These are phyloP conservation scores for Halotydeus destructor DNA, from an alignment of 1,140 invertebrate species.

Conservation along the genomic window DNA sequence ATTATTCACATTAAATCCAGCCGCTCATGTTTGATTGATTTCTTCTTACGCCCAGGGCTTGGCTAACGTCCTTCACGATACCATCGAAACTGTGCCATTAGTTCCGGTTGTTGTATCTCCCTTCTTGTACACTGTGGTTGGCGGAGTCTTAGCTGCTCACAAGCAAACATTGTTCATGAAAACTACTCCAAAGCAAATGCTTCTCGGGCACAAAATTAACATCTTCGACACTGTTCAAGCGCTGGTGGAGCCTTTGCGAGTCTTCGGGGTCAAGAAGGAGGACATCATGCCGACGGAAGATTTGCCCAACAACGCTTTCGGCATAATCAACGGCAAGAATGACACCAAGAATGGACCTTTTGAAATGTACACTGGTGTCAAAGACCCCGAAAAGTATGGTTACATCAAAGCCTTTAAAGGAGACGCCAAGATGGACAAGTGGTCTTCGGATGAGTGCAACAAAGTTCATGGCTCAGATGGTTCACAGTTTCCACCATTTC, in stretches of 20 bases:
- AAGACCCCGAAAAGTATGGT: no score
- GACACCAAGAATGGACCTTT: constrained; percentile 11
- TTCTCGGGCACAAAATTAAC: constrained; percentile 6
- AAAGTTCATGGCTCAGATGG: no score
- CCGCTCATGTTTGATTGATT: no score
- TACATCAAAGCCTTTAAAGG: no score
- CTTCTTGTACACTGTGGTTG: constrained; percentile 4
- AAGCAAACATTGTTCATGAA: constrained; percentile 11
- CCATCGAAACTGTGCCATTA: no score
- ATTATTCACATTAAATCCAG: no score
- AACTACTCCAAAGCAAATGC: constrained; percentile 6
- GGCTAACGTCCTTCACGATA: no score
- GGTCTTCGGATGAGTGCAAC: no score
- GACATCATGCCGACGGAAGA: constrained; percentile 7
- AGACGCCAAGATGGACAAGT: no score
- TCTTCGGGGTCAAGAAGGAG: not conserved
- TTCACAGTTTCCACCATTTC: no score
- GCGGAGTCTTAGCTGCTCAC: constrained; percentile 5
- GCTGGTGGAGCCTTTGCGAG: not conserved
- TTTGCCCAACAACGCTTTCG: constrained; percentile 15
- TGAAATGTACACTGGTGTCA: constrained; percentile 15
- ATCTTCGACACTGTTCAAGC: constrained; percentile 11
- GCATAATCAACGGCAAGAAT: constrained; percentile 12
- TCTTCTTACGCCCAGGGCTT: no score
- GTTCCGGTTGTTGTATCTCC: no score